These are phyloP conservation scores for Trissolcus brochymenae DNA, from an alignment of 2,888 invertebrate genomes.

Conservation along the genomic window DNA sequence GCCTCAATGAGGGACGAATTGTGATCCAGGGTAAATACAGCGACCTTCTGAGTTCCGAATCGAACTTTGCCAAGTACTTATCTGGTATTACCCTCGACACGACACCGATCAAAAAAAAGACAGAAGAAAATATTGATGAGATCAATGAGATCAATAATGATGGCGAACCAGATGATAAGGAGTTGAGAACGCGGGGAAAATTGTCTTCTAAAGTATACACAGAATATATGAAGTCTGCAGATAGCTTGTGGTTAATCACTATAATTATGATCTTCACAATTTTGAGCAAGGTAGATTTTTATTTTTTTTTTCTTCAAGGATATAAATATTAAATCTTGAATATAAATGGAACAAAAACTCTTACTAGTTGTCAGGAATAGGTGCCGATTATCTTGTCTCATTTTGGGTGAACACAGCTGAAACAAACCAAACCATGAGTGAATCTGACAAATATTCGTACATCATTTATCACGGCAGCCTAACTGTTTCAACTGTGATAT, in stretches of 20 bases:
- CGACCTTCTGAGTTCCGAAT: conserved; percentile 79
- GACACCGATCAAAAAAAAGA: background rate
- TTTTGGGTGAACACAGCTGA: conserved; percentile 79
- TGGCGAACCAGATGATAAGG: conserved; percentile 19
- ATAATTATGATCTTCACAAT: conserved; percentile 18
- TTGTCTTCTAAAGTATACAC: conserved; percentile 62
- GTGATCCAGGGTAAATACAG: conserved; percentile 80
- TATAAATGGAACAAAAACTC: conserved; percentile 21
- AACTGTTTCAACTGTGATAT: conserved; percentile 72
- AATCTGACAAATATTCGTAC: conserved; percentile 75
- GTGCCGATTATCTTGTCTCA: conserved; percentile 73
- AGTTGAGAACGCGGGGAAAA: conserved; percentile 58
- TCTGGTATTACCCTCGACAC: conserved; percentile 22
- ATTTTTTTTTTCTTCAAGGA: background rate
- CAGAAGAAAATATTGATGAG: background rate
- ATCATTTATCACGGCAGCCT: conserved; percentile 78
- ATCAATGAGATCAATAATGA: background rate
- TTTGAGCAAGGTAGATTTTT: conserved; percentile 21
- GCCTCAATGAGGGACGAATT: conserved; percentile 78
- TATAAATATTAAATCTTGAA: background rate
- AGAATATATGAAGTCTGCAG: conserved; percentile 70
- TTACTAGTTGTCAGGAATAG: conserved; percentile 61
- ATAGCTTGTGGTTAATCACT: conserved; percentile 63
- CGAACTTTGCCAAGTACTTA: conserved; percentile 81
- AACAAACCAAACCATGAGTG: conserved; percentile 63